Conservation (phyloP, 2,113 vertebrate species). For the Ondatra zibethicus region DNA sequence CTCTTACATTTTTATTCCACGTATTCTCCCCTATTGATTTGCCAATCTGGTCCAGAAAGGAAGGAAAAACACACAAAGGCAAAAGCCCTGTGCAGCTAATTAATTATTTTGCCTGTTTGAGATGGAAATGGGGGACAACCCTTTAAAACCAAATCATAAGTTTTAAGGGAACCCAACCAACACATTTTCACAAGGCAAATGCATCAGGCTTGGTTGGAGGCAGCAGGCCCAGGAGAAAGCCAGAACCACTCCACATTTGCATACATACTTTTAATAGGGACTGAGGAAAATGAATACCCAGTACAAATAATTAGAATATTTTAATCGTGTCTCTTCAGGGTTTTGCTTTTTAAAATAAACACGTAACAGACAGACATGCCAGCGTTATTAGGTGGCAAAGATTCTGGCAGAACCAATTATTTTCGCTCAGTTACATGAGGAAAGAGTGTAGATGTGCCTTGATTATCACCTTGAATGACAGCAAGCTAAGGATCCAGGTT, state of each 20-base stretch:
- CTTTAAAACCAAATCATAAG: constrained; percentile 67
- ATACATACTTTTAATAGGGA: constrained; percentile 79
- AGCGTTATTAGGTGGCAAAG: constrained; percentile 53
- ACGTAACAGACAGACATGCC: constrained; percentile 40
- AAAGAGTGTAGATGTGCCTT: neutral
- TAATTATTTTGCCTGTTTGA: constrained; percentile 50
- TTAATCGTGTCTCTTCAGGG: constrained; percentile 84
- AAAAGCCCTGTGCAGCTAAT: neutral
- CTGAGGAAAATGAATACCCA: constrained; percentile 83
- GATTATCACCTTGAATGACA: neutral
- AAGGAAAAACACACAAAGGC: constrained; percentile 64
- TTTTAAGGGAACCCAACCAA: constrained; percentile 69
- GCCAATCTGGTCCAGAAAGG: constrained; percentile 40
- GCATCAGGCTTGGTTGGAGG: constrained; percentile 74
- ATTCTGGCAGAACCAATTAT: neutral
- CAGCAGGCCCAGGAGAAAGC: constrained; percentile 78
- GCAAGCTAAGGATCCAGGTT: neutral
- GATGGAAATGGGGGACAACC: neutral
- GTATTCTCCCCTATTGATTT: neutral
- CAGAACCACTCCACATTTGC: constrained; percentile 80
- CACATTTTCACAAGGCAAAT: constrained; percentile 80
- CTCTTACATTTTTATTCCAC: neutral
- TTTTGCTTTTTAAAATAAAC: constrained; percentile 62
- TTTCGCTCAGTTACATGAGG: neutral
- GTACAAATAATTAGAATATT: constrained; percentile 86